Evolutionary conservation across 2,797 vertebrate species (phyloP), one percentile per base, ranked within the genome.

Genomic region (Poecile montanus): DNA sequence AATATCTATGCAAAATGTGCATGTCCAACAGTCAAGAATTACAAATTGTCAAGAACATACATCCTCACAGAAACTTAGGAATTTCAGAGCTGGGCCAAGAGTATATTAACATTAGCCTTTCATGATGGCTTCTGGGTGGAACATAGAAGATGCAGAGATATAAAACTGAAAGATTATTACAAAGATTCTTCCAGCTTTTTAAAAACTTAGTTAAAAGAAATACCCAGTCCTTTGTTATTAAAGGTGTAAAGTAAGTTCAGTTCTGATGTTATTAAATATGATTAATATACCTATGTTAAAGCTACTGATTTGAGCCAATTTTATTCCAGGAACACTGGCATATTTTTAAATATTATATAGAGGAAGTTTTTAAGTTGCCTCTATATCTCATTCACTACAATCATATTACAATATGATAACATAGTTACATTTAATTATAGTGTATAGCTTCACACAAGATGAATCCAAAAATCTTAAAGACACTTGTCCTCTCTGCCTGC

Each of bases 401-500:
- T 60, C 73, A 22, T 30, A 67, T 48, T 71, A 62, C 51, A 87
- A 78, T 82, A 60, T 0, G 18, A 68, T 84, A 85, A 85, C 21
- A 62, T 3, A 54, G 38, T 94, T 90, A 44, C 26, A 67, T 66
- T 93, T 88, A 94, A 88, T 93, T 88, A 75, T 16, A 78, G 57
- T 36, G 48, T 81, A 79, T 87, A 91, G 5, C 32, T 74, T 82
- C 42, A 86, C 58, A 78, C 21, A 78, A 68, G 62, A 83, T 16
- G 18, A 80, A 75, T 38, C 1, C 0, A 91, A 72, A 96, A 94
- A 83, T 74, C 63, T 96, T 97, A 89, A 96, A 96, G 89, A 96
- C 80, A 88, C 22, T 47, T 79, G 70, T 92, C 53, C 70, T 94
- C 65, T 80, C 95, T 96, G n/a, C 60, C 89, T 96, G 91, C 61